Evolutionary conservation across 2,113 vertebrate species (phyloP), one percentile per base, ranked within the genome.

Genomic region (Myrmophylax atrothorax): DNA sequence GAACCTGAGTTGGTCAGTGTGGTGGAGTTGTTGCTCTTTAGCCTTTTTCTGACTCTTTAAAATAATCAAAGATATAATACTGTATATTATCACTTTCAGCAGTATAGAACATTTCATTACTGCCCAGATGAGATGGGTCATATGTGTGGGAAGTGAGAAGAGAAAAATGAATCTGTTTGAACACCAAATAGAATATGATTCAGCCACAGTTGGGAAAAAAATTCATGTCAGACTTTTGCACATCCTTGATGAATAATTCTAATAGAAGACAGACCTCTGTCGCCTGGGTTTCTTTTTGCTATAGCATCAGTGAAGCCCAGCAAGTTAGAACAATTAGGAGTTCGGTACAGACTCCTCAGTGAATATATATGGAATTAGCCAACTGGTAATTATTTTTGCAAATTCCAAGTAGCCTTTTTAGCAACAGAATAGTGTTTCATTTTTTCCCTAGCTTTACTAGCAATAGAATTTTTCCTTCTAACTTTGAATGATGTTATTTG

Each of bases 201-300:
- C 53, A 44, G 44, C 44, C 56, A 66, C 79, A 94, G 62, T 10
- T 92, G 12, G 92, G 75, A 80, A 73, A 84, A 90, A 89, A 64
- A 25, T 87, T 79, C 31, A 52, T 40, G 69, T 58, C 79, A 68
- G 69, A 29, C 12, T 84, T 44, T 95, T 92, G 40, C 31, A 66
- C 53, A 60, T 73, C 44, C 40, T 72, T 78, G 69, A 84, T 93
- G 72, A 94, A 86, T 93, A 93, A 90, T 87, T 95, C 64, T 31
- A 69, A 55, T 24, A 87, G 81, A 70, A 95, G 94, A 56, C 10
- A 50, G 68, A 84, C 44, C 52, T 91, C n/a, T 49, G 49, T 49
- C 49, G 66, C 26, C 69, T 26, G 68, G 9, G 40, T 86, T 93
- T 63, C n/a, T 56, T 89, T 78, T 81, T 87, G 62, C 84, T 79